phyloP scores from a whole-genome alignment of 2,797 vertebrate species.

The Cyclura pinguis region DNA sequence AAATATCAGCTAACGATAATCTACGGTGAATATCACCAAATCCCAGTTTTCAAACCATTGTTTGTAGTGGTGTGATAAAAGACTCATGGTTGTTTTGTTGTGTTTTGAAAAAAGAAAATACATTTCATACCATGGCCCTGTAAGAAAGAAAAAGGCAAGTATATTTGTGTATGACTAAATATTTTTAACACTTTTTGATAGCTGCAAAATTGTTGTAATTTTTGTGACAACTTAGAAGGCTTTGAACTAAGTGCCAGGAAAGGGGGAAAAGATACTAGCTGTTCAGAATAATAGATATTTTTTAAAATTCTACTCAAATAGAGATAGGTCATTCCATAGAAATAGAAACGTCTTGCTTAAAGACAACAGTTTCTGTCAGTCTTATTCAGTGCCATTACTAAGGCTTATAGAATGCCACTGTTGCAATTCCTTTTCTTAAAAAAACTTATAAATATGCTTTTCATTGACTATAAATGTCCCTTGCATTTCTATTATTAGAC shows the following conservation, averaged over 20 bases:
- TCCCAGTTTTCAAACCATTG: not conserved
- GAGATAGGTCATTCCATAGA: constrained; percentile 12
- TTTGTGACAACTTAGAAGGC: constrained; percentile 28
- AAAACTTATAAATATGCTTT: constrained; percentile 57
- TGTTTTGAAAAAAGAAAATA: not conserved
- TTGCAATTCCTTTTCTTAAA: constrained; percentile 19
- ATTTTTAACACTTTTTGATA: not conserved
- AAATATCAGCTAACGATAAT: constrained; percentile 1
- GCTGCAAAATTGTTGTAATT: not conserved
- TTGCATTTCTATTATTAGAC: constrained; percentile 41
- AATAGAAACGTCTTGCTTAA: constrained; percentile 33
- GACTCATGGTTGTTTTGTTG: not conserved
- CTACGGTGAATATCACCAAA: not conserved
- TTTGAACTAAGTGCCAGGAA: constrained; percentile 22
- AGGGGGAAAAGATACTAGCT: constrained; percentile 36
- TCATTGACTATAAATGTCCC: constrained; percentile 53
- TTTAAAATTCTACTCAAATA: constrained; percentile 21
- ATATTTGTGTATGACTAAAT: not conserved
- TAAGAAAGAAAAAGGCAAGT: not conserved
- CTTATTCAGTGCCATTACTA: constrained; percentile 42
- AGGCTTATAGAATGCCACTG: constrained; percentile 54
- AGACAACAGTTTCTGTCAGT: constrained; percentile 40
- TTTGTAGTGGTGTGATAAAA: not conserved
- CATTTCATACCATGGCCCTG: not conserved
- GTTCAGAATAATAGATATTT: not conserved